phyloP scores from a whole-genome alignment of 2,113 vertebrate genomes.

The Crocuta crocuta region DNA sequence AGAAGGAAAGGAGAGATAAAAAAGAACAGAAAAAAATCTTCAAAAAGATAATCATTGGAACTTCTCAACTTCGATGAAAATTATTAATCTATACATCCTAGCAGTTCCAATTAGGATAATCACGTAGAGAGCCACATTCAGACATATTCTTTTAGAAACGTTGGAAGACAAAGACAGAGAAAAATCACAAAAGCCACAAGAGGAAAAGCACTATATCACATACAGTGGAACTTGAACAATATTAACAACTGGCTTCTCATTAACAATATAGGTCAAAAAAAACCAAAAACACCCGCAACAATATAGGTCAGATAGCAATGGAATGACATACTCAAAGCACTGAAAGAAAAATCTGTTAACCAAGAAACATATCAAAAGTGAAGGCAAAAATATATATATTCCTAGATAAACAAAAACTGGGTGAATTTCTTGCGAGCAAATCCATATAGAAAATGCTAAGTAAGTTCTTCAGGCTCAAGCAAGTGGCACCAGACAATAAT shows the following conservation, averaged over 20 bases:
- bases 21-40: background rate
- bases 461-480: background rate
- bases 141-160: background rate
- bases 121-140: background rate
- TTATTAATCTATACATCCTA: background rate
- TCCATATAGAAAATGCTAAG: background rate
- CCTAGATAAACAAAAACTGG: background rate
- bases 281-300: too few relatives aligned
- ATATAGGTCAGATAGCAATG: background rate
- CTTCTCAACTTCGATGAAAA: constrained; percentile 19
- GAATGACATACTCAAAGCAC: background rate
- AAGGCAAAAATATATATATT: background rate
- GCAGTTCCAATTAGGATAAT: background rate
- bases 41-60: constrained; percentile 18
- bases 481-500: background rate
- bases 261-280: background rate
- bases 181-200: background rate
- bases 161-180: background rate
- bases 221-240: background rate
- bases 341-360: background rate
- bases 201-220: background rate
- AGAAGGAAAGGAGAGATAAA: background rate
- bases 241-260: background rate
- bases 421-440: background rate
- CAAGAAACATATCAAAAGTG: background rate